Evolutionary conservation across 2,113 vertebrate species (phyloP).

Genomic region (Plectropomus leopardus): DNA sequence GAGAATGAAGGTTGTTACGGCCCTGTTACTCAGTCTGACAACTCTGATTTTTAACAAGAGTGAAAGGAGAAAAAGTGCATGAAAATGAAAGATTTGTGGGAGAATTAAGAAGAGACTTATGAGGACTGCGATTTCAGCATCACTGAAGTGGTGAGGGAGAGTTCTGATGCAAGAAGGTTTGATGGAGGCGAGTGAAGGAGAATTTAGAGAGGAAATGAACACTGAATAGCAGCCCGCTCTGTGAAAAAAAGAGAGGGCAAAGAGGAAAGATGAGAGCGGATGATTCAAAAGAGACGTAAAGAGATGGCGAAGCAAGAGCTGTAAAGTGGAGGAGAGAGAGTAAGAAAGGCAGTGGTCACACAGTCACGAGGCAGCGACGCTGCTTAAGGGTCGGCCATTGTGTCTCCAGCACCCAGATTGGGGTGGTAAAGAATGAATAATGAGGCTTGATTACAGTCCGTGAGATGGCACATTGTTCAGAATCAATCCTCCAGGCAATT

Average conservation of each 20-base stretch:
- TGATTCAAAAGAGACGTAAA: conserved; percentile 64
- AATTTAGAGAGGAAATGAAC: conserved; percentile 57
- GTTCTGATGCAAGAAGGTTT: conserved; percentile 67
- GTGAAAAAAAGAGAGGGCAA: conserved; percentile 53
- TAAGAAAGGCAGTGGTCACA: conserved; percentile 61
- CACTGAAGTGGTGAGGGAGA: conserved; percentile 49
- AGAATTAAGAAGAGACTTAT: conserved; percentile 57
- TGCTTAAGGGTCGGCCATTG: conserved; percentile 73
- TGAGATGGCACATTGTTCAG: conserved; percentile 82
- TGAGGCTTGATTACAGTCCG: conserved; percentile 85
- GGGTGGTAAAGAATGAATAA: conserved; percentile 83
- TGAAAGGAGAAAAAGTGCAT: conserved; percentile 41
- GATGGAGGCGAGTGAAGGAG: conserved; percentile 67
- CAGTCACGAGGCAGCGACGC: conserved; percentile 61
- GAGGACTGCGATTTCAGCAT: conserved; percentile 61
- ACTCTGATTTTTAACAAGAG: conserved; percentile 64
- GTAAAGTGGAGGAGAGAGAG: conserved; percentile 52
- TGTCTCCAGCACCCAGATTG: conserved; percentile 75
- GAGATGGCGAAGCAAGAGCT: conserved; percentile 36
- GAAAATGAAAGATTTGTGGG: conserved; percentile 59
- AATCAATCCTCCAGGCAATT: conserved; percentile 85
- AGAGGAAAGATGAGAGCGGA: conserved; percentile 70
- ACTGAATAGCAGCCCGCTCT: conserved; percentile 46
- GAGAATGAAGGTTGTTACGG: conserved; percentile 61
- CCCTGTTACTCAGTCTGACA: conserved; percentile 43